Base-by-base conservation (phyloP, 2,888 invertebrate genomes). In the Meiosimyza platycephala region DNA sequence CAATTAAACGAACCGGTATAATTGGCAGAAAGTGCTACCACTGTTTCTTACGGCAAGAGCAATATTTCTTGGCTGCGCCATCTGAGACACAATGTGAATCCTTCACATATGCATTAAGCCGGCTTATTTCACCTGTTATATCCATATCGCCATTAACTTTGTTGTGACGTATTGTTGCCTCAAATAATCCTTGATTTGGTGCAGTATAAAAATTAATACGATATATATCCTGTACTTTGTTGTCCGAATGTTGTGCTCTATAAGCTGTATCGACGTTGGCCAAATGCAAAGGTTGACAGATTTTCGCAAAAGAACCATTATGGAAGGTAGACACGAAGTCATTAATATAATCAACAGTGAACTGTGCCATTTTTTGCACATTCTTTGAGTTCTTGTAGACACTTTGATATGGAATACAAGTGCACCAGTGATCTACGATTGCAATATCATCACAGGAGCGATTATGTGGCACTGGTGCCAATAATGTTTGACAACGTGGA, bases 371-470 rank as follows among this genome's bases (percentile, higher is more conserved):
- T 78, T 88, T 88, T 22, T 86, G 80, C 11, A 90, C 91, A 47
- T 90, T 88, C 55, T 86, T 81, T 67, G 90, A 89, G 63, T 88
- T 89, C 64, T 80, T 85, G 51, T 82, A 79, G 48, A 86, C 78
- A 65, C 75, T 79, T 18, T 77, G 87, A 79, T 92, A 90, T 28
- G 90, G 90, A 70, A 91, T 89, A 80, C 94, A 95, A 72, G 93
- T 92, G 83, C 94, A 94, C 94, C 94, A 94, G 81, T 94, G 93
- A 55, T 91, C 89, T 11, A 89, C 89, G 68, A 95, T 91, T 1
- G 90, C 90, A 7, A 90, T 92, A 72, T 94, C 92, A 54, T 88
- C 87, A 80, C 95, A 95, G 2, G 92, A 91, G 40, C 95, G 89
- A 74, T 90, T 90, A 51, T 84, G 84, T 13, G 89, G 89, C 3